Evolutionary conservation across 2,113 vertebrate genomes (phyloP).

Genomic region (Hemiprocne comata): DNA sequence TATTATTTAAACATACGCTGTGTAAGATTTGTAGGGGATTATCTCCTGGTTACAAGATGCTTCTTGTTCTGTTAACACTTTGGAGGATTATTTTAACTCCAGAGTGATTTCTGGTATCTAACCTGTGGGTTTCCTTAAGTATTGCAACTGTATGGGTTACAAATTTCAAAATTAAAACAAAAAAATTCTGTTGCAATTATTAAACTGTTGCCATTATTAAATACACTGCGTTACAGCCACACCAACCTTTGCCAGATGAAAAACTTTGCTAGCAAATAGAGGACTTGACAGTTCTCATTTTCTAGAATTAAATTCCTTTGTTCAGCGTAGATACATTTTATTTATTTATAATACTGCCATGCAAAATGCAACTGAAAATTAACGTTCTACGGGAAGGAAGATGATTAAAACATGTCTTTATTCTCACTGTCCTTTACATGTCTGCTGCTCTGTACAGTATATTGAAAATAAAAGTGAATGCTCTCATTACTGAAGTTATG

Average conservation of each 20-base stretch:
- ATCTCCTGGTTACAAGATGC: slow-evolving; percentile 47
- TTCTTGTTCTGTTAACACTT: slow-evolving; percentile 65
- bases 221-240: not conserved
- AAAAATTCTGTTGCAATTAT: not conserved
- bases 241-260: not conserved
- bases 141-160: not conserved
- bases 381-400: not conserved
- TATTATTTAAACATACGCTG: slow-evolving; percentile 78
- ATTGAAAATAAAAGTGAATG: not conserved
- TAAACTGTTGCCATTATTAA: not conserved
- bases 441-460: not conserved
- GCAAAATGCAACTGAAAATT: not conserved
- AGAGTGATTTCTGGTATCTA: slow-evolving; percentile 1
- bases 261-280: not conserved
- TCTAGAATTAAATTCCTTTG: not conserved
- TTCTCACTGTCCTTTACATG: not conserved
- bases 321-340: not conserved
- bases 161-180: not conserved
- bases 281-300: not conserved
- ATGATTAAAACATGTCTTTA: not conserved
- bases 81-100: slow-evolving; percentile 36
- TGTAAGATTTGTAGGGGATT: slow-evolving; percentile 73
- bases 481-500: not conserved
- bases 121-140: not conserved
- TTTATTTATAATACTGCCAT: not conserved